These are phyloP conservation scores for Centropyge bicolor DNA, from an alignment of 2,797 vertebrate genomes.

Conservation along the genomic window DNA sequence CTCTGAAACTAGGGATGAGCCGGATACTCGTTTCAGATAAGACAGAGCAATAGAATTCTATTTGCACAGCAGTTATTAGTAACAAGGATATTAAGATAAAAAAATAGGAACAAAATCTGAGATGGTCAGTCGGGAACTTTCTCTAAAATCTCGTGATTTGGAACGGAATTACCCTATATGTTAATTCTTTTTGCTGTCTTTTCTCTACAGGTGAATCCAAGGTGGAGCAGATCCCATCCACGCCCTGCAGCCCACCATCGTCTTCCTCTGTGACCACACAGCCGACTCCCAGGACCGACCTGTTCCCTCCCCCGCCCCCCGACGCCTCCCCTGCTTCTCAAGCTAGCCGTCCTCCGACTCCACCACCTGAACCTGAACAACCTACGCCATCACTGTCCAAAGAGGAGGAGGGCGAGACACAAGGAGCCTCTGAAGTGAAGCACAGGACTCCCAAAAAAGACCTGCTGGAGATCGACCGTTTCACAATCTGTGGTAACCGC, in stretches of 20 bases:
- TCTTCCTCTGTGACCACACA: slow-evolving; percentile 88
- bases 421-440: slow-evolving; percentile 86
- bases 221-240: slow-evolving; percentile 76
- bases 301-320: slow-evolving; percentile 74
- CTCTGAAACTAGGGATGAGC: too few relatives aligned
- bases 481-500: slow-evolving; percentile 97
- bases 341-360: slow-evolving; percentile 41
- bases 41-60: too few relatives aligned
- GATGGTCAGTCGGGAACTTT: too few relatives aligned
- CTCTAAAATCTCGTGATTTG: too few relatives aligned
- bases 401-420: slow-evolving; percentile 76
- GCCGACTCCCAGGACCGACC: slow-evolving; percentile 86
- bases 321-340: slow-evolving; percentile 68
- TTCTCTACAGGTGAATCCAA: slow-evolving; percentile 77
- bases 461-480: slow-evolving; percentile 96
- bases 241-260: slow-evolving; percentile 38
- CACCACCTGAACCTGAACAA: slow-evolving; percentile 54
- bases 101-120: too few relatives aligned
- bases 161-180: too few relatives aligned
- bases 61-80: too few relatives aligned
- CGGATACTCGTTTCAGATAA: too few relatives aligned
- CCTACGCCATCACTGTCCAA: slow-evolving; percentile 26
- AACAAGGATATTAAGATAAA: too few relatives aligned
- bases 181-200: background rate
- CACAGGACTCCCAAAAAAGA: slow-evolving; percentile 92